phyloP scores from a whole-genome alignment of 2,888 invertebrate species.

The Cheiracanthium punctorium region DNA sequence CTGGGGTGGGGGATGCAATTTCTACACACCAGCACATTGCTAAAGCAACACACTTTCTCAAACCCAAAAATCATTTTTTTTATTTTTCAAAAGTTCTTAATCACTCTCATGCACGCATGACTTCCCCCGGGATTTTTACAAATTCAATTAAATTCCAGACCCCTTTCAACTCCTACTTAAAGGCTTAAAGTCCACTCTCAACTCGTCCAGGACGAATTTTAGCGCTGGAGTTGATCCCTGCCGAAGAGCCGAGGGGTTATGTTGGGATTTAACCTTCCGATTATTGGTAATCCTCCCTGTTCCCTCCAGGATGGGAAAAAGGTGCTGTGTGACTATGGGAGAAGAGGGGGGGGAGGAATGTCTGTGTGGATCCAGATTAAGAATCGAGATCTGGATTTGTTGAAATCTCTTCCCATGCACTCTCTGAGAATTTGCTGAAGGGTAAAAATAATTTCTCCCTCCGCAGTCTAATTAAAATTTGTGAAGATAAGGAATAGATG shows the following conservation, averaged over 20 bases:
- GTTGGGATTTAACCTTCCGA: conserved; percentile 57
- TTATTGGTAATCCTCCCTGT: conserved; percentile 34
- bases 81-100: conserved; percentile 19
- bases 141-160: conserved; percentile 65
- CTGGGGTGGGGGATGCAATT: too few relatives aligned
- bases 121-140: conserved; percentile 39
- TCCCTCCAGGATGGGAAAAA: conserved; percentile 45
- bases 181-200: conserved; percentile 44
- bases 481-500: background rate
- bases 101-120: conserved; percentile 47
- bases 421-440: background rate
- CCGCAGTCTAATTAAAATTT: background rate
- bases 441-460: background rate
- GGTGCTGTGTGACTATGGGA: conserved; percentile 56
- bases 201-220: conserved; percentile 41
- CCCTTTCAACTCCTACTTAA: conserved; percentile 54
- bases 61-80: too few relatives aligned
- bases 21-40: too few relatives aligned
- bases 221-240: conserved; percentile 33
- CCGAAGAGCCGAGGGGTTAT: conserved; percentile 24
- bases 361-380: conserved; percentile 43
- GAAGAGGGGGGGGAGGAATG: conserved; percentile 23
- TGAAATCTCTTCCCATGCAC: conserved; percentile 35
- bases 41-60: too few relatives aligned
- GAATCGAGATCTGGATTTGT: conserved; percentile 17